Evolutionary conservation across 2,888 invertebrate species (phyloP), one percentile per base, ranked within the genome.

Genomic region (Mamestra brassicae): DNA sequence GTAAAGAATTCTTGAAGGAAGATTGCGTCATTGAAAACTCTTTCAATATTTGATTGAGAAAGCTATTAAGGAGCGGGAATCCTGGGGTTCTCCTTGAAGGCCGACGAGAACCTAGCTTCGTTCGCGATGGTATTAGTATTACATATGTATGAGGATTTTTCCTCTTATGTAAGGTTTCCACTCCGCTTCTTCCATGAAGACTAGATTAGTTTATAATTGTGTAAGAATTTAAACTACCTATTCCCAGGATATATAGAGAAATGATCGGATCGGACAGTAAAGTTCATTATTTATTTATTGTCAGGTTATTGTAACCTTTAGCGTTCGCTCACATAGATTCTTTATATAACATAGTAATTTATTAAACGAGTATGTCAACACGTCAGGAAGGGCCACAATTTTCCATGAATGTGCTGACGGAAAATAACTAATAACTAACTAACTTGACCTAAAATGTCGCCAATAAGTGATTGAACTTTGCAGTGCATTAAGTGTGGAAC

Each of bases 401-500:
- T 80, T 80, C 72, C 61, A 64, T 84, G 57, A 45, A 63, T 61
- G 36, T 52, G 61, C 13, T 58, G n/a, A 68, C 8, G 68, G 76
- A 80, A 83, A 83, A 80, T 76, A 76, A 71, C 62, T 69, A 52
- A 61, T 34, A 17, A 57, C 50, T 26, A 26, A 26, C 26, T 26
- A 26, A 74, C 68, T 80, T 80, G 76, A 84, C 73, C 84, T 71
- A 76, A 66, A 69, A 73, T 47, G 47, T 58, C 61, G 36, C 47
- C 57, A 26, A 38, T 70, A 60, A 68, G 65, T 77, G 26, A 80
- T 58, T 73, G 52, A 73, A 73, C 55, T 71, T 55, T 55, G 45
- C 36, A 52, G 38, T 66, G 60, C 63, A 71, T 70, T 67, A 15
- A 58, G 15, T 57, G 17, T 42, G 7, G 6, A n/a, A 60, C 10